Evolutionary conservation across 2,113 vertebrate genomes (phyloP).

Genomic region (Colistium nudipinnis): DNA sequence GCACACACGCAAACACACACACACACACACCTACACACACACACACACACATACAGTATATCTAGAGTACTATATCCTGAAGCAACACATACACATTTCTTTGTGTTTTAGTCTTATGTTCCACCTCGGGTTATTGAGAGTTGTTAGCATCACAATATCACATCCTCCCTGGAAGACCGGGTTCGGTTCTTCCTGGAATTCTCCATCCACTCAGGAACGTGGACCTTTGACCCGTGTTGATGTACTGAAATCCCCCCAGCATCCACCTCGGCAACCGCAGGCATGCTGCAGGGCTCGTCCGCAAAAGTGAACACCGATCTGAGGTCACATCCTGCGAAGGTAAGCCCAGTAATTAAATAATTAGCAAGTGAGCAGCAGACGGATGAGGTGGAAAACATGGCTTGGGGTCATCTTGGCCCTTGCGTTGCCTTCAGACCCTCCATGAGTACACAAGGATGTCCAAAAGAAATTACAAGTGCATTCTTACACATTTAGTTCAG

Average conservation of each 20-base stretch:
- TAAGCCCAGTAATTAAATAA: constrained; percentile 60
- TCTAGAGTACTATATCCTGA: neutral
- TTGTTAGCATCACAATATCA: too few species aligned
- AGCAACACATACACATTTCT: neutral
- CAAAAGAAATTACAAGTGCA: neutral
- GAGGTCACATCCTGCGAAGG: constrained; percentile 52
- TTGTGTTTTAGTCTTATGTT: neutral
- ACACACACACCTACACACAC: constrained; percentile 4
- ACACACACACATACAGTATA: neutral
- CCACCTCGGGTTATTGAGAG: neutral
- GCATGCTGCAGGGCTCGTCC: constrained; percentile 33
- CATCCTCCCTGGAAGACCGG: too few species aligned
- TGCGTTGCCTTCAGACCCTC: neutral
- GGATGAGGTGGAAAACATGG: constrained; percentile 16
- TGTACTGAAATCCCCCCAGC: constrained; percentile 37
- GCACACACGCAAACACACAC: constrained; percentile 28
- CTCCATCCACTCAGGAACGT: neutral
- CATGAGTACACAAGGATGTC: neutral
- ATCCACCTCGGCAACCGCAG: constrained; percentile 25
- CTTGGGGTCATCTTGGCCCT: constrained; percentile 21
- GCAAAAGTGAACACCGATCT: constrained; percentile 30
- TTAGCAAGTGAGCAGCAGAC: constrained; percentile 32
- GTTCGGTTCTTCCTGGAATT: neutral
- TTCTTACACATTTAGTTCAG: neutral
- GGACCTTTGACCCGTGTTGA: constrained; percentile 3